Conservation (phyloP, 35 echinoderm and acorn worm genomes). For the Ophioderma brevispina region DNA sequence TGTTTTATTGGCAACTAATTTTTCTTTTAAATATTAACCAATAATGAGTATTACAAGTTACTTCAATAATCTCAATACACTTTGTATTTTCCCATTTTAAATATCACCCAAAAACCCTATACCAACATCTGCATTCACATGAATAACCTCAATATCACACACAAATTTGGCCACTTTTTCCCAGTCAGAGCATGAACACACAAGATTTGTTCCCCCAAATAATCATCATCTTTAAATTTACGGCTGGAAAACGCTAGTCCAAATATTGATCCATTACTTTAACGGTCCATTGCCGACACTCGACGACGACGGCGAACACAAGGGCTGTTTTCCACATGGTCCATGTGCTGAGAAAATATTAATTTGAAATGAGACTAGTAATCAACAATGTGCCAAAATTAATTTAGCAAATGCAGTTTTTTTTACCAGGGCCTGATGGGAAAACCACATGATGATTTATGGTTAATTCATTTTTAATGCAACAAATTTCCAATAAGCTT, state of each 20-base stretch:
- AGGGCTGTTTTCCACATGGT: neutral
- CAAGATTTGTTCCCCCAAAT: too few relatives aligned
- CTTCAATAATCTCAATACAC: too few relatives aligned
- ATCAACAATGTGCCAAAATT: conserved; percentile 6
- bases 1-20: too few relatives aligned
- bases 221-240: neutral
- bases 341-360: neutral
- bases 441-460: conserved; percentile 1
- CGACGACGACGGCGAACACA: neutral
- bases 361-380: neutral
- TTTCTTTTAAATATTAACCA: too few relatives aligned
- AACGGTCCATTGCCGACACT: neutral
- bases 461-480: conserved; percentile 2
- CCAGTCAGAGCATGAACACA: too few relatives aligned
- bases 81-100: too few relatives aligned
- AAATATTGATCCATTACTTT: conserved; percentile 1
- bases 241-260: neutral
- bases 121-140: too few relatives aligned
- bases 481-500: neutral
- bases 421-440: neutral
- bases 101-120: too few relatives aligned
- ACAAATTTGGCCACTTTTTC: too few relatives aligned
- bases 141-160: too few relatives aligned
- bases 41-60: too few relatives aligned
- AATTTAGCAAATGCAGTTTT: neutral